Evolutionary conservation across 1,140 invertebrate species (phyloP), one percentile per base, ranked within the genome.

Genomic region (Cephus cinctus): DNA sequence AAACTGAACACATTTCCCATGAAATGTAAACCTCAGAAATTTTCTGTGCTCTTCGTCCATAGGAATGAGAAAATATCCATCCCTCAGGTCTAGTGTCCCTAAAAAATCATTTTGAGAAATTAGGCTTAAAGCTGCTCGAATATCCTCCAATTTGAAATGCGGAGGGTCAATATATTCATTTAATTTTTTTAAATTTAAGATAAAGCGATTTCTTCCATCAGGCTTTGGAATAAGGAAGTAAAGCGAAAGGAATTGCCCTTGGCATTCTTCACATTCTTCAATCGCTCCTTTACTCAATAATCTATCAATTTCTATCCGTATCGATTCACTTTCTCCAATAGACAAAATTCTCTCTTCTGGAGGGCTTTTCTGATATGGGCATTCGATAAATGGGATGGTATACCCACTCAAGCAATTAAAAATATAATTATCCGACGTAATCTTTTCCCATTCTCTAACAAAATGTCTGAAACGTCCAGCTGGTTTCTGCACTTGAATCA

Each of bases 151-250:
- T 30, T 55, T 51, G 14, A 55, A 55, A 41, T 55, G 53, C n/a
- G n/a, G 19, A 38, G 47, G 12, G 4, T 43, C 35, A 18, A 58
- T 43, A 27, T 27, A 52, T 23, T 44, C n/a, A 40, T 58, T 53
- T 8, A 50, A 49, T 18, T 44, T 42, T 49, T 48, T 52, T 30
- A 47, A 25, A 38, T 56, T 49, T 9, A 64, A 43, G 30, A 64
- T 57, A 47, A 59, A 55, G 40, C 40, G 16, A 40, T 39, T 40
- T 12, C 41, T n/a, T 2, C 75, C 19, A 78, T 77, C 8, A 73
- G 77, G 40, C 48, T 52, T 56, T 9, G 40, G 41, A 14, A 27
- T 19, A 4, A 56, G 23, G 31, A 52, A 56, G 49, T 78, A 51
- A 71, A 73, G 68, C 47, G 42, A 59, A 11, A 63, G 41, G 16